Evolutionary conservation across 2,888 invertebrate species (phyloP).

Genomic region (Allolobophora icterica): DNA sequence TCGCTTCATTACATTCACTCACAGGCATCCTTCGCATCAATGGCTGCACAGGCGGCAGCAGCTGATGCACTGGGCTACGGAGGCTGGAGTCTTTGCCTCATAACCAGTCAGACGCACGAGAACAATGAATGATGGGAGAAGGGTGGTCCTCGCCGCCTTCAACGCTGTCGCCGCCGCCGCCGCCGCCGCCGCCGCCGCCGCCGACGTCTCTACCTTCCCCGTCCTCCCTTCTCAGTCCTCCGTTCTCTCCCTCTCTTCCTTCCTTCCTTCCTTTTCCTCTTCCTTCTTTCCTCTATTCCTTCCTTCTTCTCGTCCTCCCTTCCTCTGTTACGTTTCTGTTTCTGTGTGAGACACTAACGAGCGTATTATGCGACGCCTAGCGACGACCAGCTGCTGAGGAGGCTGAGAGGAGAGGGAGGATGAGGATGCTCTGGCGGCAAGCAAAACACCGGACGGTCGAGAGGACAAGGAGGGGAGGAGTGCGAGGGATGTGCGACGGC

Average conservation of each 20-base stretch:
- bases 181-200: too few species aligned
- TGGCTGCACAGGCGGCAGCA: background rate
- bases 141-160: constrained; percentile 18
- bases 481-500: background rate
- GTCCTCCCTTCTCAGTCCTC: too few species aligned
- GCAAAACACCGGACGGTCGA: background rate
- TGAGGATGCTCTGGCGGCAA: background rate
- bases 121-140: constrained; percentile 19
- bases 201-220: background rate
- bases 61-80: constrained; percentile 7
- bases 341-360: constrained; percentile 6
- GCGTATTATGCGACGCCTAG: constrained; percentile 4
- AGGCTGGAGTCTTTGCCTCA: background rate
- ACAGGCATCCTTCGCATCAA: background rate
- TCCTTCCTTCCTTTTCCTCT: background rate
- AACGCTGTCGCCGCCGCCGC: background rate
- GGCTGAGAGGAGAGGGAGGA: background rate
- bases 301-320: background rate
- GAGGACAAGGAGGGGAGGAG: background rate
- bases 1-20: background rate
- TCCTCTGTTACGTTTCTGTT: background rate
- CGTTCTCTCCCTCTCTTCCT: background rate
- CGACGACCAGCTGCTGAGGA: background rate
- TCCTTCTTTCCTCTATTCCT: background rate
- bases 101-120: constrained; percentile 13